Conservation (phyloP, 2,113 vertebrate species). For the Pygathrix nemaeus region DNA sequence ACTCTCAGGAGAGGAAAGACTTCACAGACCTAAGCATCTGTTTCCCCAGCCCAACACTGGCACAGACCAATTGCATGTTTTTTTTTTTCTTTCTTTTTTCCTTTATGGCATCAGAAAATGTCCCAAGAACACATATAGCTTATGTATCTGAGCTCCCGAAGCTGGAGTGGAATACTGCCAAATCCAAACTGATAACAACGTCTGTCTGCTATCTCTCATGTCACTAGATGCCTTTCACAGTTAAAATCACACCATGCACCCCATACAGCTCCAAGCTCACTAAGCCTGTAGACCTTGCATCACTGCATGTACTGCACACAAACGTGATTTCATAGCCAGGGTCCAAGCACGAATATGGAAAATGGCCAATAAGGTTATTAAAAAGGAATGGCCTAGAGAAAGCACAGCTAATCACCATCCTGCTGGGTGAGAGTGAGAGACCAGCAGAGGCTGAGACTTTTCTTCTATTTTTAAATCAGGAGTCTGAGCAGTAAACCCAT, state of each 20-base stretch:
- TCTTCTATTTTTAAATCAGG: conserved; percentile 57
- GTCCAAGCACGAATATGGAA: neutral
- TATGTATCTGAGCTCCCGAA: neutral
- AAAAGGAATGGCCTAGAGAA: neutral
- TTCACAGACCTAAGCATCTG: neutral
- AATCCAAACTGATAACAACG: neutral
- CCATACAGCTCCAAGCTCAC: neutral
- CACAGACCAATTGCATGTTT: neutral
- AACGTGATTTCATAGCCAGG: neutral
- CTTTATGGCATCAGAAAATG: neutral
- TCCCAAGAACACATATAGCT: neutral
- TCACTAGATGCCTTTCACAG: neutral
- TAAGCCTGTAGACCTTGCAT: neutral
- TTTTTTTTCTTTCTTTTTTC: neutral
- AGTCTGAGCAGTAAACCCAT: neutral
- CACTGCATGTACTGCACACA: neutral
- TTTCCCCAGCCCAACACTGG: neutral
- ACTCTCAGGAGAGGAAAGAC: neutral
- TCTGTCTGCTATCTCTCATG: neutral
- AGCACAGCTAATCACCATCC: conserved; percentile 36
- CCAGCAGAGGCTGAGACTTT: neutral
- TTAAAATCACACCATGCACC: neutral
- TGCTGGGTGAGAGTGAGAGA: conserved; percentile 16
- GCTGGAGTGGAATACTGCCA: neutral
- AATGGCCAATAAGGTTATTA: neutral